phyloP scores from a whole-genome alignment of 2,797 vertebrate genomes.

The Clarias laeviceps region DNA sequence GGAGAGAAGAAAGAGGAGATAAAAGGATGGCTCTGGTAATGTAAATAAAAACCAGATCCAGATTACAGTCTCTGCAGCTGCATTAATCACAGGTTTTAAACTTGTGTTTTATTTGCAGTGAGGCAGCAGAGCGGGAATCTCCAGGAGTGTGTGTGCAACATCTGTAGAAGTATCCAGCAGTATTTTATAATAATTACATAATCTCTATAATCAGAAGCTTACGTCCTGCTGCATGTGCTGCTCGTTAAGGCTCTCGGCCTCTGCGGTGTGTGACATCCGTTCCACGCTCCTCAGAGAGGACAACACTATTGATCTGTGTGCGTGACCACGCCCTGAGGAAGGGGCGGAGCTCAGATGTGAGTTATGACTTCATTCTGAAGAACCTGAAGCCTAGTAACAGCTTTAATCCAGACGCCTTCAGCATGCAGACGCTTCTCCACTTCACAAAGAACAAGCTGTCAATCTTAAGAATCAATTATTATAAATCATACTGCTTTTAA shows the following conservation, averaged over 20 bases:
- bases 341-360: not conserved
- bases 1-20: slow-evolving; percentile 3
- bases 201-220: not conserved
- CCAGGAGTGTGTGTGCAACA: too few species aligned
- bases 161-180: not conserved
- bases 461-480: not conserved
- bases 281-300: too few species aligned
- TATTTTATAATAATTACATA: not conserved
- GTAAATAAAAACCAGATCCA: not conserved
- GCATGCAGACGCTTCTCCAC: not conserved
- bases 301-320: not conserved
- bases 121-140: not conserved
- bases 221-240: not conserved
- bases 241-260: not conserved
- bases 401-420: slow-evolving; percentile 11
- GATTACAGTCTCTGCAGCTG: not conserved
- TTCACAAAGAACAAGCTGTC: not conserved
- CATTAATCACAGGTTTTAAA: not conserved
- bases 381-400: not conserved
- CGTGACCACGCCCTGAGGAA: not conserved
- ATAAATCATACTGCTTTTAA: not conserved
- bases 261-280: too few species aligned
- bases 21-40: not conserved
- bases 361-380: slow-evolving; percentile 2
- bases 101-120: not conserved